Conservation (phyloP, 2,888 invertebrate species). For the Siphlonurus alternatus region DNA sequence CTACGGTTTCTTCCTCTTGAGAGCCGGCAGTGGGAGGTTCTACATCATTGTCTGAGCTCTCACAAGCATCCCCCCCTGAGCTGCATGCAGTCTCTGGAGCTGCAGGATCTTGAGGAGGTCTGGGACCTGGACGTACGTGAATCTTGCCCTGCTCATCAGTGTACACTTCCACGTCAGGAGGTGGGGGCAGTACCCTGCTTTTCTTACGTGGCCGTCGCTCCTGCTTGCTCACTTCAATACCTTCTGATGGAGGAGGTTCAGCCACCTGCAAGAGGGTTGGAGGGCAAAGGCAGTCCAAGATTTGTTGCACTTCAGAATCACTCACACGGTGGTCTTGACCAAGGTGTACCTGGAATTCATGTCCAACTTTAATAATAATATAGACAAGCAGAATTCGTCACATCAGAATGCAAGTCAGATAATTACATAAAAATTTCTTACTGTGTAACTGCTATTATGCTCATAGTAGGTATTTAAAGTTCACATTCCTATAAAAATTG, state of each 20-base stretch:
- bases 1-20: conserved; percentile 3
- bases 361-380: no score
- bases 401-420: no score
- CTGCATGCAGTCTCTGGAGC: background rate
- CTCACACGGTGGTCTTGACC: conserved; percentile 50
- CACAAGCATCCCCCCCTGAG: conserved; percentile 1
- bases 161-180: conserved; percentile 8
- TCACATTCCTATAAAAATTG: no score
- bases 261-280: no score
- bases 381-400: no score
- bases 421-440: no score
- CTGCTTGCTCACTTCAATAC: background rate
- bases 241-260: background rate
- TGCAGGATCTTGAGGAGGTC: background rate
- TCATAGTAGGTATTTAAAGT: no score
- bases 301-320: conserved; percentile 37
- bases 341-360: conserved; percentile 42
- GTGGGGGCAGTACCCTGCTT: background rate
- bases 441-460: no score
- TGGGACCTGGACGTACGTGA: background rate
- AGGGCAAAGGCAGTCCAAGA: conserved; percentile 30
- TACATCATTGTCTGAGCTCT: background rate
- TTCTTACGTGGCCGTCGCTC: background rate
- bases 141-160: conserved; percentile 7
- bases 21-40: background rate